Evolutionary conservation across 1,140 invertebrate genomes (phyloP).

Genomic region (Pteromalus puparum): DNA sequence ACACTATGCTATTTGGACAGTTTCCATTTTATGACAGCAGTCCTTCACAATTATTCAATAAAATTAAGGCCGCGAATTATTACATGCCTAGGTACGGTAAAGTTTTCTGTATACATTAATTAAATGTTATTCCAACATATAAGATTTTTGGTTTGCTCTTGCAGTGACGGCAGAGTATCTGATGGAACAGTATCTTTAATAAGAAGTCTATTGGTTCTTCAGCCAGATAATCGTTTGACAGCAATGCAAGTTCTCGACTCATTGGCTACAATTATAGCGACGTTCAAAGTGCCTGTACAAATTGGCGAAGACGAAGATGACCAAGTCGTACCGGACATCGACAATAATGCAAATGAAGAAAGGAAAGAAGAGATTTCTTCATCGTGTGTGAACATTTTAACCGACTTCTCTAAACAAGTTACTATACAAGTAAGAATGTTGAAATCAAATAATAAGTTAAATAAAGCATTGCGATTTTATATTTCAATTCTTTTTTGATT

Average conservation of each 20-base stretch:
- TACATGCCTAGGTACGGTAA: conserved; percentile 79
- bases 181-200: conserved; percentile 78
- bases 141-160: conserved; percentile 41
- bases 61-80: conserved; percentile 84
- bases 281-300: conserved; percentile 67
- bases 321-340: conserved; percentile 71
- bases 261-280: conserved; percentile 74
- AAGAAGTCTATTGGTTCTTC: conserved; percentile 76
- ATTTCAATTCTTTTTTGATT: conserved; percentile 45
- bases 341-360: conserved; percentile 60
- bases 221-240: conserved; percentile 77
- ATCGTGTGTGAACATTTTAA: conserved; percentile 42
- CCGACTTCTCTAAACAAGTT: conserved; percentile 58
- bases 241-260: conserved; percentile 78
- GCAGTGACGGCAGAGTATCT: conserved; percentile 78
- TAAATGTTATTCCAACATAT: conserved; percentile 18
- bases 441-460: background rate
- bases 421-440: conserved; percentile 52
- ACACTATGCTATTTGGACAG: conserved; percentile 91
- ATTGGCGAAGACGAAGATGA: conserved; percentile 66
- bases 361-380: conserved; percentile 34
- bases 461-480: background rate
- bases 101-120: conserved; percentile 14
- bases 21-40: conserved; percentile 90
- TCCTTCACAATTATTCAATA: conserved; percentile 86